Percentiles rank a stretch among this genome's conserved stretches.
Conservation (phyloP, 1,140 invertebrate genomes). For the Brachionus rubens region DNA sequence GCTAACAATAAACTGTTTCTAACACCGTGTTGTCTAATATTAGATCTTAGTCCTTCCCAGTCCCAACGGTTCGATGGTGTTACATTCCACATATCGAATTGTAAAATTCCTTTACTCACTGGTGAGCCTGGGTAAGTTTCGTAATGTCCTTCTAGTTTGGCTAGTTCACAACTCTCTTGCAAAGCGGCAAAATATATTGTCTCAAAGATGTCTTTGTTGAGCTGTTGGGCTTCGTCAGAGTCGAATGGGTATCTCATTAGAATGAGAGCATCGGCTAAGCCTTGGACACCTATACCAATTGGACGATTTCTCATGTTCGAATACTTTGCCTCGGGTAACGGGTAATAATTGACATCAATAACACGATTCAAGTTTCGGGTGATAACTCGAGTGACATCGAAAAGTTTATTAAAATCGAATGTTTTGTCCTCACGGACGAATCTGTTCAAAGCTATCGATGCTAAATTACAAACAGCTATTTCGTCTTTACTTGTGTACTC, state of each 20-base stretch:
- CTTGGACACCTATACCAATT: constrained; percentile 92
- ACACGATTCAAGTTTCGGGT: constrained; percentile 93
- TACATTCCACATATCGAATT: constrained; percentile 96
- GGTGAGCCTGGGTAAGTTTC: constrained; percentile 85
- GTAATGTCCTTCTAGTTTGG: constrained; percentile 79
- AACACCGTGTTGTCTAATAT: constrained; percentile 84
- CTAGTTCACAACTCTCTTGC: constrained; percentile 91
- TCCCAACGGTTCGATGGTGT: constrained; percentile 83
- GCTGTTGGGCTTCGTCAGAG: constrained; percentile 71
- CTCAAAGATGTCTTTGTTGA: constrained; percentile 97
- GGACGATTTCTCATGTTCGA: constrained; percentile 91
- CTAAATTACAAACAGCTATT: constrained; percentile 95
- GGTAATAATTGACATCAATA: constrained; percentile 95
- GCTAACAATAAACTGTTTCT: constrained; percentile 90
- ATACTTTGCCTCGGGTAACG: constrained; percentile 71
- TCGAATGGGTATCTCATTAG: constrained; percentile 87
- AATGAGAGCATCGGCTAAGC: constrained; percentile 92
- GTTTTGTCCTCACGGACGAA: constrained; percentile 73
- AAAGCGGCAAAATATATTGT: constrained; percentile 95
- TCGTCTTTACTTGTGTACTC: constrained; percentile 84
- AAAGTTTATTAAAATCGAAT: constrained; percentile 85
- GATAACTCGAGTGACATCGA: constrained; percentile 80
- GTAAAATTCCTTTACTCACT: constrained; percentile 84
- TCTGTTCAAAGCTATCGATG: constrained; percentile 94
- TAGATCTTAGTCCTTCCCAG: constrained; percentile 77